A percentile compares a stretch with the other conserved stretches of the same genome.
These are phyloP conservation scores for Brachionus manjavacas DNA, from an alignment of 1,140 invertebrate genomes.

Conservation along the genomic window DNA sequence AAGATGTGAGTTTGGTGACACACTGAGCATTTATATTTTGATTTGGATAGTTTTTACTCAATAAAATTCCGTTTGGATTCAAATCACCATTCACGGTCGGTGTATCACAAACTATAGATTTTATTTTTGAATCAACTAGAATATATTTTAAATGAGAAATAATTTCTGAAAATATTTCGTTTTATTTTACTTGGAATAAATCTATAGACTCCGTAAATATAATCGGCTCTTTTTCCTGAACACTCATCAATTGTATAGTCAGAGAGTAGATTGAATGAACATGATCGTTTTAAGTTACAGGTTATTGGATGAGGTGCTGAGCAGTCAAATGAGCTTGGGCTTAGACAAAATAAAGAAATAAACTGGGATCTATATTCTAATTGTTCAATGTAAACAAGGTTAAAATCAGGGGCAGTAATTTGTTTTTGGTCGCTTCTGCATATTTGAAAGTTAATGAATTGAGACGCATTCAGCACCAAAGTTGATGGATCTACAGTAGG, in stretches of 20 bases:
- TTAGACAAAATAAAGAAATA: background rate
- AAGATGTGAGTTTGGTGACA: background rate
- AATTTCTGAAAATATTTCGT: background rate
- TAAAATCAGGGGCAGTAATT: background rate
- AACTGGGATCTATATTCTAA: background rate
- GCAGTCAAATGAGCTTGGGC: background rate
- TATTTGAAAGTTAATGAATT: background rate
- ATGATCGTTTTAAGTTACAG: conserved; percentile 1
- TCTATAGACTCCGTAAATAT: conserved; percentile 32
- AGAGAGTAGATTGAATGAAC: background rate
- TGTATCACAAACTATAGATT: background rate
- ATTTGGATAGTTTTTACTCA: conserved; percentile 13
- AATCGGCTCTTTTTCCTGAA: conserved; percentile 1
- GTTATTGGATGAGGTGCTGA: background rate
- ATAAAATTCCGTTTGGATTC: background rate
- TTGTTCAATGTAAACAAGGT: conserved; percentile 20
- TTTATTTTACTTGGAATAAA: conserved; percentile 37
- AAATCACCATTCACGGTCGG: background rate
- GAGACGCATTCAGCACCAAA: conserved; percentile 1
- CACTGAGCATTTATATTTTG: background rate
- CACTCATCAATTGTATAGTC: background rate
- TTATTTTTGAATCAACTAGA: conserved; percentile 36
- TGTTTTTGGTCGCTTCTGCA: background rate
- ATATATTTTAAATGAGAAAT: background rate
- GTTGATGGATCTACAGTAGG: background rate